These are phyloP conservation scores for Drosophila watanabei DNA, from an alignment of 1,140 invertebrate genomes.

Conservation along the genomic window DNA sequence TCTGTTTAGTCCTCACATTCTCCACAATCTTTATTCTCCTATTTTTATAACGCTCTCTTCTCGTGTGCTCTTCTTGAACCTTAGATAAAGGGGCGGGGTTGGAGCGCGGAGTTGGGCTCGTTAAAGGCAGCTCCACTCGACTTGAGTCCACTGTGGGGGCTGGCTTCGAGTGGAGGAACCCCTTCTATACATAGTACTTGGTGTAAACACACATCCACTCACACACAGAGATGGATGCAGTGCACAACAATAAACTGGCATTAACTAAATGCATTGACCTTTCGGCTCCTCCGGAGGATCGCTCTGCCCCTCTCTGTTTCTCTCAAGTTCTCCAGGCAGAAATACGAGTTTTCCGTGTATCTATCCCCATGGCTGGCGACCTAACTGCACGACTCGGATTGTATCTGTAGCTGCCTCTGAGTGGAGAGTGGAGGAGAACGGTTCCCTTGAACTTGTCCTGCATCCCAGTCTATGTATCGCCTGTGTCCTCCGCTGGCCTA, in stretches of 20 bases:
- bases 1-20: slow-evolving; percentile 34
- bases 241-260: slow-evolving; percentile 40
- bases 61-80: slow-evolving; percentile 48
- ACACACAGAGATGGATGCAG: slow-evolving; percentile 17
- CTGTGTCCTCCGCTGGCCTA: slow-evolving; percentile 26
- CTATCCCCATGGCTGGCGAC: slow-evolving; percentile 63
- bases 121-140: slow-evolving; percentile 60
- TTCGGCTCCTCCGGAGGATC: slow-evolving; percentile 47
- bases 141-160: slow-evolving; percentile 56
- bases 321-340: slow-evolving; percentile 45
- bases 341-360: slow-evolving; percentile 82
- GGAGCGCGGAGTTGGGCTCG: slow-evolving; percentile 32
- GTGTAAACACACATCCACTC: slow-evolving; percentile 44
- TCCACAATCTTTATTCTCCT: slow-evolving; percentile 30
- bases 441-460: slow-evolving; percentile 80
- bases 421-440: slow-evolving; percentile 64
- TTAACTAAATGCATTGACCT: slow-evolving; percentile 84
- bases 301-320: slow-evolving; percentile 59
- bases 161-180: slow-evolving; percentile 15
- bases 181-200: slow-evolving; percentile 15
- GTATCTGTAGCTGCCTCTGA: slow-evolving; percentile 34
- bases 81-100: slow-evolving; percentile 57
- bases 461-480: slow-evolving; percentile 73
- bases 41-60: slow-evolving; percentile 6
- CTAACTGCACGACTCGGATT: slow-evolving; percentile 55